Base-by-base conservation (phyloP, 53 echinoderm and acorn worm genomes). In the Holothuria scabra region DNA sequence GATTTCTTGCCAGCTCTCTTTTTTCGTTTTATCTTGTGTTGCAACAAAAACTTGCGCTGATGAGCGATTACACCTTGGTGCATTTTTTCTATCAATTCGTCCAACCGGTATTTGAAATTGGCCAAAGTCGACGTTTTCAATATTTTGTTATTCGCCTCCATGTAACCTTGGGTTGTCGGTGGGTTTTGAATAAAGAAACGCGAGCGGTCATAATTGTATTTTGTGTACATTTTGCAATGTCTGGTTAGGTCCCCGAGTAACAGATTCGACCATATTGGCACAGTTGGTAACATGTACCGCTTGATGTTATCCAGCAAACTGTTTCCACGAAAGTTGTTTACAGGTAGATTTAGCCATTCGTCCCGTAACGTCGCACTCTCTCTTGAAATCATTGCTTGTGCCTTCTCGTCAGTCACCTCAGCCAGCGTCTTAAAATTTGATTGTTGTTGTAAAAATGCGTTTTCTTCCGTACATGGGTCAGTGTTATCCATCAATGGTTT, bases 101-200 rank as follows among this genome's bases (percentile, higher is more conserved):
- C 56, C 6, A 52, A 24, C 23, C 55, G 18, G 52, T 25, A 26
- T 56, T 56, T 25, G 30, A 24, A 76, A 12, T 55, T 49, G 4
- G 76, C 26, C 8, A 76, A 16, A 21, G 76, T 56, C 10, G 52
- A 23, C 14, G 56, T 56, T 28, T 75, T 75, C 25, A 26, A 76
- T 5, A 76, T 76, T 26, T 76, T 76, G n/a, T 74, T 34, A n/a
- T 74, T 46, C 4, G 46, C 74, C 44, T 74, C 74, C 24, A 72
- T 74, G 21, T 74, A 74, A 4, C 74, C 74, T 12, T 74, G 44
- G 8, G 74, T 74, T 25, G 74, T 74, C 18, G 74, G 74, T 18
- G 74, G 74, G 48, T 23, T 12, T 13, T 46, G 74, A n/a, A 74
- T 74, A 23, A 46, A 74, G 20, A 44, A 74, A 24, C 74, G 35